Evolutionary conservation across 2,888 invertebrate genomes (phyloP).

Genomic region (Eudasyphora cyanicolor): DNA sequence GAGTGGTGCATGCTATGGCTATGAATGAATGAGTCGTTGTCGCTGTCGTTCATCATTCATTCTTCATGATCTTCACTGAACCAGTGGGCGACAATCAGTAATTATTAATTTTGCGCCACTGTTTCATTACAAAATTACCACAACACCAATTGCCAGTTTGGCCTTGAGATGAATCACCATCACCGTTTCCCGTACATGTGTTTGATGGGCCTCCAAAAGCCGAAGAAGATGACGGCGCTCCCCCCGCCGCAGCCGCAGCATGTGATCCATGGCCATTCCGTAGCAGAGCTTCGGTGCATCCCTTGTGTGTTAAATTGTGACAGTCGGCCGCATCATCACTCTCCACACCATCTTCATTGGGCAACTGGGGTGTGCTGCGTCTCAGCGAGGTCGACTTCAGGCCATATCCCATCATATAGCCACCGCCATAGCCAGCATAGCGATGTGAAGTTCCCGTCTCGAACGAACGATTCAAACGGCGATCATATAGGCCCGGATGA

Average conservation of each 20-base stretch:
- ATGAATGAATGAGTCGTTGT: neutral
- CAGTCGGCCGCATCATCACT: conserved; percentile 58
- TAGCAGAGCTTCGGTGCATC: conserved; percentile 64
- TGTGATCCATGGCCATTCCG: conserved; percentile 61
- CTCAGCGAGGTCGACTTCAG: conserved; percentile 76
- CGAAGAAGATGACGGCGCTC: neutral
- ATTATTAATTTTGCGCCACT: conserved; percentile 88
- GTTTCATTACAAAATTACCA: conserved; percentile 88
- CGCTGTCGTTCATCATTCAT: conserved; percentile 53
- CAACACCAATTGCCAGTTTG: conserved; percentile 85
- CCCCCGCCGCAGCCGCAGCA: neutral
- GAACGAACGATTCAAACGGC: conserved; percentile 79
- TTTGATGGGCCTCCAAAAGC: neutral
- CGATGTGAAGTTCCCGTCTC: conserved; percentile 77
- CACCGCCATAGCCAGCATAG: conserved; percentile 74
- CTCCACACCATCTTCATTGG: conserved; percentile 68
- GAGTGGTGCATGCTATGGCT: conserved; percentile 43
- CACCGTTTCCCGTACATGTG: conserved; percentile 58
- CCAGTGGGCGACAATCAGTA: conserved; percentile 80
- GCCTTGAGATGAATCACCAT: conserved; percentile 74
- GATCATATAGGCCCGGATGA: conserved; percentile 78
- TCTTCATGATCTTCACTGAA: conserved; percentile 58
- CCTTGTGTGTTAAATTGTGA: conserved; percentile 57
- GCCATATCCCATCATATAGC: conserved; percentile 72
- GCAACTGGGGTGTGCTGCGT: conserved; percentile 78